Conservation (phyloP, 2,888 invertebrate species). For the Pseudeuparius sepicola region DNA sequence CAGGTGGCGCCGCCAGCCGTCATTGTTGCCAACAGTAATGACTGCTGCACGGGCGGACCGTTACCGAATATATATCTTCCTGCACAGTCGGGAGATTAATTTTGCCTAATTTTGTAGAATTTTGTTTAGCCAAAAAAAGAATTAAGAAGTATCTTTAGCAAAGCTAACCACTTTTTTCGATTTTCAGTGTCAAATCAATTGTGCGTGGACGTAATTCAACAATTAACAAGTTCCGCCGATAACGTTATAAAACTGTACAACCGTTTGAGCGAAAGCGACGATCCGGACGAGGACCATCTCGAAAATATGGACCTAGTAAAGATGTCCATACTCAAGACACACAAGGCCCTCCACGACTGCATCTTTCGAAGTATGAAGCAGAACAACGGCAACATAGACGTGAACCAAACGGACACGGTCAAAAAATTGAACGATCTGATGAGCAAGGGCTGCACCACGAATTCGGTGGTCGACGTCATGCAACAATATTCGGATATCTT, state of each 20-base stretch:
- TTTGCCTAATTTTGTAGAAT: too few relatives aligned
- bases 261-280: constrained; percentile 38
- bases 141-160: too few relatives aligned
- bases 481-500: constrained; percentile 53
- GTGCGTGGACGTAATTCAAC: constrained; percentile 48
- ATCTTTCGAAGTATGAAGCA: constrained; percentile 35
- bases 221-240: constrained; percentile 55
- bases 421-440: constrained; percentile 42
- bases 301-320: constrained; percentile 41
- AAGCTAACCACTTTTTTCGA: too few relatives aligned
- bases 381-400: constrained; percentile 35
- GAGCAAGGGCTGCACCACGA: constrained; percentile 36
- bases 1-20: too few relatives aligned
- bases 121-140: too few relatives aligned
- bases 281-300: constrained; percentile 26
- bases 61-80: too few relatives aligned
- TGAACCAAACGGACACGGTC: constrained; percentile 43
- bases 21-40: too few relatives aligned
- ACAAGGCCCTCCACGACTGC: constrained; percentile 46
- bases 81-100: too few relatives aligned
- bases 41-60: too few relatives aligned
- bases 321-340: constrained; percentile 49
- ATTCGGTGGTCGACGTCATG: constrained; percentile 48
- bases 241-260: constrained; percentile 63
- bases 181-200: constrained; percentile 55